phyloP scores from a whole-genome alignment of 1,140 invertebrate genomes.

The Cydia strobilella region DNA sequence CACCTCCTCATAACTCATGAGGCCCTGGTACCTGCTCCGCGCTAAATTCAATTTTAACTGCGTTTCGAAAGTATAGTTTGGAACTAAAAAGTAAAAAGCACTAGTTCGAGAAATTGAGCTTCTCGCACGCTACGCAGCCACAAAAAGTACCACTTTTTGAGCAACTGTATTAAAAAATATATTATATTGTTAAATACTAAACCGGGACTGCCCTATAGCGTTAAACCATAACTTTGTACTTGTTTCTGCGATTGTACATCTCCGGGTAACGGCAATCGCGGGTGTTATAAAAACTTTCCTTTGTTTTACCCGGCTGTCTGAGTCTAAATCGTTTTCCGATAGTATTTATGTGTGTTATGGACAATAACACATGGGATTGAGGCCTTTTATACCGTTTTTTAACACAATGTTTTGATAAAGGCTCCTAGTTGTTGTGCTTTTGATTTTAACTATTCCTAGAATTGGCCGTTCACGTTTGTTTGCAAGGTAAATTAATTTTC shows the following conservation, averaged over 20 bases:
- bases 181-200: background rate
- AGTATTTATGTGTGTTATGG: conserved; percentile 65
- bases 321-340: conserved; percentile 73
- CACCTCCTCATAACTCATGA: no score
- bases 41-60: no score
- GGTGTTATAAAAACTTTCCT: conserved; percentile 68
- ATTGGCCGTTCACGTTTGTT: no score
- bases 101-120: no score
- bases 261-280: conserved; percentile 54
- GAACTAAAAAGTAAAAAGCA: no score
- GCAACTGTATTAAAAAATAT: no score
- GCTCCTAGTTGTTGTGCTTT: background rate
- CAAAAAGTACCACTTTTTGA: no score
- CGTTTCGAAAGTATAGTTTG: no score
- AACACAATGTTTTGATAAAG: conserved; percentile 23
- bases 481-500: no score
- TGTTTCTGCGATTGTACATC: conserved; percentile 38
- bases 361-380: conserved; percentile 60
- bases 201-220: background rate
- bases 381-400: conserved; percentile 33
- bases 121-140: no score
- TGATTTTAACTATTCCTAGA: background rate
- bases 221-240: background rate
- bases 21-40: no score
- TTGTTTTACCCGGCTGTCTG: conserved; percentile 64